Evolutionary conservation across 2,113 vertebrate genomes (phyloP).

Genomic region (Crotalus helleri): DNA sequence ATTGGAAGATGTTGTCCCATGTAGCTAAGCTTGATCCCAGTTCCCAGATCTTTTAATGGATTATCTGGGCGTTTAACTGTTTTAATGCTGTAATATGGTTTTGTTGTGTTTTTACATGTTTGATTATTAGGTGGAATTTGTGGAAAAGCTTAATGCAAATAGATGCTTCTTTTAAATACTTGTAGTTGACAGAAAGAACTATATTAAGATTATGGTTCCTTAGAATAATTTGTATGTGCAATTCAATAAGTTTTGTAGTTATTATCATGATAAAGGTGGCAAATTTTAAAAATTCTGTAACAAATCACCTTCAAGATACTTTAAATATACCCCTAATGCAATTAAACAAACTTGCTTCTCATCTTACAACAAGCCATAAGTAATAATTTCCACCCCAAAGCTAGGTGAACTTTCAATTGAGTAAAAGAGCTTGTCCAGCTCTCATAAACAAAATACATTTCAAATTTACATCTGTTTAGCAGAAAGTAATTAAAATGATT

Average conservation of each 20-base stretch:
- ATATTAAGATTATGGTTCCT: slow-evolving; percentile 36
- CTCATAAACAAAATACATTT: neutral
- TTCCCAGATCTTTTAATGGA: neutral
- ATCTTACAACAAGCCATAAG: neutral
- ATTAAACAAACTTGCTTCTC: neutral
- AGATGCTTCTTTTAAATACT: neutral
- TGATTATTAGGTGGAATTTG: neutral
- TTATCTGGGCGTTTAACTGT: neutral
- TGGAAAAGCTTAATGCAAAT: neutral
- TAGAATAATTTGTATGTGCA: slow-evolving; percentile 11
- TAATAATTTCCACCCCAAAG: neutral
- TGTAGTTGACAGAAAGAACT: slow-evolving; percentile 13
- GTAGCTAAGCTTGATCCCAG: neutral
- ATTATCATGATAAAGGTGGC: neutral
- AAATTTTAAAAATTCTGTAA: neutral
- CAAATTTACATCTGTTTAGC: neutral
- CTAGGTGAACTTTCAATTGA: neutral
- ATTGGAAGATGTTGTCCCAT: neutral
- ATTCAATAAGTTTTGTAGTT: slow-evolving; percentile 14
- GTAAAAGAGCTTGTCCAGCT: neutral
- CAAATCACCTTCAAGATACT: slow-evolving; percentile 8
- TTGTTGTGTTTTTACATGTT: neutral
- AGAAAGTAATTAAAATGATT: neutral
- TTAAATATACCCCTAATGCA: neutral
- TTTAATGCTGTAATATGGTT: neutral